Base-by-base conservation (phyloP, 1,140 invertebrate genomes). In the Wiebesia pumilae region DNA sequence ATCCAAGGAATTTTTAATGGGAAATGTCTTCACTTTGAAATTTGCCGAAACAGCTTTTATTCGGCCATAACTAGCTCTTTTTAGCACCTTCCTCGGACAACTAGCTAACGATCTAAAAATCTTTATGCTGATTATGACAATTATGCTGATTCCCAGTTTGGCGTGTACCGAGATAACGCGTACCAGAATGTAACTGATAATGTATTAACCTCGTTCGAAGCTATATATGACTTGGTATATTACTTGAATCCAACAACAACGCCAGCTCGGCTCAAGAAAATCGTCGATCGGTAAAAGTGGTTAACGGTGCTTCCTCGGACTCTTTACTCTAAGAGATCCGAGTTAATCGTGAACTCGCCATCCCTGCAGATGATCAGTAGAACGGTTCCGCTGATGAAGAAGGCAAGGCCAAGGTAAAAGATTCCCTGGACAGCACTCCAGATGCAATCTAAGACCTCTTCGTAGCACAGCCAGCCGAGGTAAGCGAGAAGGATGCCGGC, bases 281-380 rank as follows among this genome's bases (percentile, higher is more conserved):
- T 58, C 3, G 7, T 58, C 19, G 19, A 58, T 21, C 12, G 3
- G 54, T 58, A 12, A 10, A 58, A 58, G 10, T 16, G 54, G 19
- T 58, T 16, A 58, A 58, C 19, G n/a, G 43, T 47, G 43, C 19
- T 21, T 47, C 43, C 21, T 40, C 24, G 1, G 67, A 38, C 19
- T 71, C 16, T 38, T 16, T 71, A 27, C 30, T 38, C 35, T 9
- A 73, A 4, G 10, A 73, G 35, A 3, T 73, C 4, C 27, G 85
- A 24, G 30, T 30, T n/a, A 65, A 87, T 30, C n/a, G 35, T 80
- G 16, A 87, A 81, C n/a, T 87, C 86, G 33, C 47, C 86, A 21
- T 58, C 24, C 35, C 30, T 81, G 47, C 86, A 87, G 16, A 84
- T 2, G 6, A 3, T 7, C 6, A 87, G 40, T 0, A 87, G 51